Evolutionary conservation across 1,140 invertebrate species (phyloP), one percentile per base, ranked within the genome.

Genomic region (Acromyrmex heyeri): DNA sequence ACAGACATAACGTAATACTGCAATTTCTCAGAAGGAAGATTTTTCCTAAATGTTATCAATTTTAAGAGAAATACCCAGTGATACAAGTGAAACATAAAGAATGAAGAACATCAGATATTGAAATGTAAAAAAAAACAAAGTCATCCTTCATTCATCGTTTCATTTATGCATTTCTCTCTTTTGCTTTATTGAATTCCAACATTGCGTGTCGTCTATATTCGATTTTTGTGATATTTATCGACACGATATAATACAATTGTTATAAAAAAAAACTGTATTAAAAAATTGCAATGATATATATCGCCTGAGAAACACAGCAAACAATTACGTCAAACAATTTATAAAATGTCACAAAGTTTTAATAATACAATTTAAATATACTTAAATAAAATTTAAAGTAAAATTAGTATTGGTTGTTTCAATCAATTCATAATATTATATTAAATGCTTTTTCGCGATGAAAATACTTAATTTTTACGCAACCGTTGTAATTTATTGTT

Each of bases 121-220:
- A 76, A 88, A 48, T 21, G 70, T 62, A 76, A 57, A 55, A 57
- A 55, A 75, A 76, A 57, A 48, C 16, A 48, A 88, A 88, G 57
- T 61, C n/a, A 44, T 61, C 7, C 34, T 44, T 61, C 44, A 76
- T 62, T 76, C 27, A 8, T 76, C 34, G 6, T 44, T 59, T 27
- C 27, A 7, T 24, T 77, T 77, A 21, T 30, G n/a, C 24, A 57
- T 87, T 30, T 88, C 65, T 87, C 73, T 44, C 50, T 34, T 16
- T 34, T 21, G 38, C 7, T 87, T 62, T 70, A 88, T 87, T 87
- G 86, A 81, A 88, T 88, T 88, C 78, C 87, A 69, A 87, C 87
- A 85, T 77, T n/a, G 34, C 10, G n/a, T 76, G 38, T 30, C 69
- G 53, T 59, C 30, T 67, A 59, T 67, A 12, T 53, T 61, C 34